Conservation (phyloP, 2,888 invertebrate genomes). For the Herminia tarsipennalis region DNA sequence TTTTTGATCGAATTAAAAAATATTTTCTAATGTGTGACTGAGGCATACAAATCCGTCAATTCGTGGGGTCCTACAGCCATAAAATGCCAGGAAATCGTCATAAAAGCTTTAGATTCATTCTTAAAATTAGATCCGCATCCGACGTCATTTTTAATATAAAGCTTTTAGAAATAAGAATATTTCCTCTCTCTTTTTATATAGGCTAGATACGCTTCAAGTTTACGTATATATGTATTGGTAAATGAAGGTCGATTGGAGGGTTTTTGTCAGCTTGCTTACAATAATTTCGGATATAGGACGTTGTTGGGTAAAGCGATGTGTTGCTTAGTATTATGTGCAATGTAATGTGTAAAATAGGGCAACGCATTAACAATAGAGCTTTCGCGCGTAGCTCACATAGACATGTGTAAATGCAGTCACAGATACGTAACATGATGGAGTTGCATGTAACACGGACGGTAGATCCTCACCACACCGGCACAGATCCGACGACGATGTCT, state of each 20-base stretch:
- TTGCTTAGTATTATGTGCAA: conserved; percentile 70
- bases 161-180: conserved; percentile 59
- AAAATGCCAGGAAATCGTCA: conserved; percentile 60
- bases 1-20: conserved; percentile 5
- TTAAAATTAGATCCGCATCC: conserved; percentile 47
- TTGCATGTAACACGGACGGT: conserved; percentile 55
- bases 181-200: conserved; percentile 39
- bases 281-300: conserved; percentile 55
- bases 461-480: conserved; percentile 35
- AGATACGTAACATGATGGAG: conserved; percentile 46
- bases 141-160: conserved; percentile 43
- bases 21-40: conserved; percentile 26
- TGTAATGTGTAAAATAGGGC: conserved; percentile 53
- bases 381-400: conserved; percentile 70
- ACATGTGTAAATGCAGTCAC: conserved; percentile 75
- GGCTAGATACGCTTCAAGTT: conserved; percentile 49
- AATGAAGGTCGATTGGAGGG: conserved; percentile 31
- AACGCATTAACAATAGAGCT: conserved; percentile 60
- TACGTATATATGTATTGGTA: conserved; percentile 22
- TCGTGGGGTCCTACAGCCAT: conserved; percentile 50
- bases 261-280: conserved; percentile 50
- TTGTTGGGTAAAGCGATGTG: conserved; percentile 61
- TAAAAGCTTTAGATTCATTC: conserved; percentile 48
- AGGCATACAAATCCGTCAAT: conserved; percentile 17
- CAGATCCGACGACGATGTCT: conserved; percentile 52